Conservation (phyloP, 2,888 invertebrate genomes). For the Drosophila kuntzei region DNA sequence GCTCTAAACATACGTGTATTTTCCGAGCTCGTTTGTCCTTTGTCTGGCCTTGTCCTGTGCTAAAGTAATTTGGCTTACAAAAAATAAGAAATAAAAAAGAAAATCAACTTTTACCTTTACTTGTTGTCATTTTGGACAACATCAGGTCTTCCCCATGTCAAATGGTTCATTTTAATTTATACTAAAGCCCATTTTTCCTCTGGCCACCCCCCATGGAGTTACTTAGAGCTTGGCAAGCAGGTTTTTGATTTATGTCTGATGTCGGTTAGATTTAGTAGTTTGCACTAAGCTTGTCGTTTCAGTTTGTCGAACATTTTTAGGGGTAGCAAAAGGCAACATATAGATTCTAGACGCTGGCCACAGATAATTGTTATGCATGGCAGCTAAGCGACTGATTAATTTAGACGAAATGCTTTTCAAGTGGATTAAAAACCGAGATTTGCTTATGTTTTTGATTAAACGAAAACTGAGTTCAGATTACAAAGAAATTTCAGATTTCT, state of each 20-base stretch:
- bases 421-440: conserved; percentile 41
- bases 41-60: conserved; percentile 30
- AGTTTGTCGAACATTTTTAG: conserved; percentile 42
- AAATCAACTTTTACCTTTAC: conserved; percentile 47
- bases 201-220: conserved; percentile 27
- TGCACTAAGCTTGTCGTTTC: conserved; percentile 62
- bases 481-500: background rate
- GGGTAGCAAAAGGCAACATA: conserved; percentile 23
- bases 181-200: conserved; percentile 57
- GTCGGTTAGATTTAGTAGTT: conserved; percentile 77
- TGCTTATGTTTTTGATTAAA: conserved; percentile 34
- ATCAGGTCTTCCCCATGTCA: conserved; percentile 42
- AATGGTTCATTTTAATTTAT: conserved; percentile 78
- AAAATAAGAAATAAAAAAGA: conserved; percentile 16
- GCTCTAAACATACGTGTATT: conserved; percentile 18
- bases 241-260: conserved; percentile 78
- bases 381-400: conserved; percentile 67
- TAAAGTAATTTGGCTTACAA: conserved; percentile 49
- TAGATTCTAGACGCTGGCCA: conserved; percentile 8
- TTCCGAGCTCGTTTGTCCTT: conserved; percentile 22
- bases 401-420: conserved; percentile 54
- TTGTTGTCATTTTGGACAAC: conserved; percentile 58
- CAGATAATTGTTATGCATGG: conserved; percentile 73
- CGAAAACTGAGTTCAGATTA: conserved; percentile 43
- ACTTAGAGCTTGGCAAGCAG: conserved; percentile 42